phyloP scores from a whole-genome alignment of 2,888 invertebrate genomes.

The Amiota minor region DNA sequence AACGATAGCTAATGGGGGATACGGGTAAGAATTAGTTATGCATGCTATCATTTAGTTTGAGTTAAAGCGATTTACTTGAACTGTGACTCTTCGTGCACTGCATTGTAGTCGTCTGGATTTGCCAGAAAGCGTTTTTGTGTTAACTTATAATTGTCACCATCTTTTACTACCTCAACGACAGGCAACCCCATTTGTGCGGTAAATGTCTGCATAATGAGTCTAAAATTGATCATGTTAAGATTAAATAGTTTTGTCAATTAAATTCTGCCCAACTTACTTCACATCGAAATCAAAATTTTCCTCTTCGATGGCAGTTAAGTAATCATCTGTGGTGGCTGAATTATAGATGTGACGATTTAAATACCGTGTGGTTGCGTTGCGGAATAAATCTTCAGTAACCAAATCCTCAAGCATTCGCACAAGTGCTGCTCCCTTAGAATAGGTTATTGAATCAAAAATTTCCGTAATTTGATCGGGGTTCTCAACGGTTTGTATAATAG shows the following conservation, averaged over 20 bases:
- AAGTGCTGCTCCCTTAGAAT: conserved; percentile 92
- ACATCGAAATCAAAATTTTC: conserved; percentile 76
- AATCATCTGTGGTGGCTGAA: conserved; percentile 87
- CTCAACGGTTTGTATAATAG: conserved; percentile 88
- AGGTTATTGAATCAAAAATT: conserved; percentile 92
- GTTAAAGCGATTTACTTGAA: conserved; percentile 73
- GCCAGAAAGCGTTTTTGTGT: conserved; percentile 85
- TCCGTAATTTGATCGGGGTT: conserved; percentile 93
- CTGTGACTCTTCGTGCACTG: conserved; percentile 74
- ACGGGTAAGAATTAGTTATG: background rate
- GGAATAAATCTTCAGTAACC: conserved; percentile 80
- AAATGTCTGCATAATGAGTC: conserved; percentile 89
- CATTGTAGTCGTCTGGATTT: conserved; percentile 77
- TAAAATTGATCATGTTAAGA: conserved; percentile 50
- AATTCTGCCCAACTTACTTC: conserved; percentile 57
- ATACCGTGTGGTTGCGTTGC: conserved; percentile 82
- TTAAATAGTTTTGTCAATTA: background rate
- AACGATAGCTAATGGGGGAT: conserved; percentile 79
- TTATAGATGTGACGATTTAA: conserved; percentile 80
- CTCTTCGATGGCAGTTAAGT: conserved; percentile 77
- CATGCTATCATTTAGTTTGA: conserved; percentile 14
- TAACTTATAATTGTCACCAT: conserved; percentile 76
- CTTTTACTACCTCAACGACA: conserved; percentile 78
- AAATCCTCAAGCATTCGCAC: conserved; percentile 91
- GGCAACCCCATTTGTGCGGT: conserved; percentile 92